phyloP scores from a whole-genome alignment of 1,140 invertebrate species.

The Platyscapa corneri region DNA sequence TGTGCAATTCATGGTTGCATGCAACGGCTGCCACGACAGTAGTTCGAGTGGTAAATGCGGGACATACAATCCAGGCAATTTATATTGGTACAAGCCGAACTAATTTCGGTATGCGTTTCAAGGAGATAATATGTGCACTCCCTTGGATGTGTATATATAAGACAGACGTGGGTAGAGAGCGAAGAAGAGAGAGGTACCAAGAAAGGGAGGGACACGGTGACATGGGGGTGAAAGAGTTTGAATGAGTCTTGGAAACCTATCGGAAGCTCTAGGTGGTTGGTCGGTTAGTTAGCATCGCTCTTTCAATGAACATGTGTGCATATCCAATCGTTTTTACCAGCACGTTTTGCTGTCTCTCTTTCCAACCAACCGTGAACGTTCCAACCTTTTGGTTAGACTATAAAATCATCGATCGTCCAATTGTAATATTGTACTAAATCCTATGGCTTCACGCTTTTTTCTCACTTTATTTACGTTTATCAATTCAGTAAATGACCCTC shows the following conservation, averaged over 20 bases:
- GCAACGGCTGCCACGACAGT: background rate
- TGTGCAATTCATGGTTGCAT: slow-evolving; percentile 36
- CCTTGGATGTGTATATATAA: too few relatives aligned
- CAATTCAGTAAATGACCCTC: background rate
- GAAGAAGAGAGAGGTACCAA: background rate
- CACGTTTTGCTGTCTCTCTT: background rate
- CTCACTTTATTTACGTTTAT: background rate
- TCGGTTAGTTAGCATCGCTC: background rate
- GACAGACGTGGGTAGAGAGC: background rate
- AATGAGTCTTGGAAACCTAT: slow-evolving; percentile 51
- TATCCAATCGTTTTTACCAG: background rate
- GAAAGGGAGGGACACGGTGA: background rate
- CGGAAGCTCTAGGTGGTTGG: slow-evolving; percentile 60
- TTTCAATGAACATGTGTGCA: slow-evolving; percentile 6
- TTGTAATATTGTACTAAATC: slow-evolving; percentile 72
- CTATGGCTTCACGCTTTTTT: slow-evolving; percentile 55
- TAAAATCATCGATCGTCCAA: slow-evolving; percentile 63
- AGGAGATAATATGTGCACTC: slow-evolving; percentile 65
- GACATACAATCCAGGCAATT: slow-evolving; percentile 63
- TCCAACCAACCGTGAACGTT: slow-evolving; percentile 58
- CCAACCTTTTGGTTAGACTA: slow-evolving; percentile 55
- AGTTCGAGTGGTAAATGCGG: slow-evolving; percentile 14
- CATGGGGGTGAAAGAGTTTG: background rate
- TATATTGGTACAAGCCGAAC: slow-evolving; percentile 72
- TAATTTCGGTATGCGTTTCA: slow-evolving; percentile 74